These are phyloP conservation scores for Mimumesa dahlbomi DNA, from an alignment of 2,888 invertebrate species.

Conservation along the genomic window DNA sequence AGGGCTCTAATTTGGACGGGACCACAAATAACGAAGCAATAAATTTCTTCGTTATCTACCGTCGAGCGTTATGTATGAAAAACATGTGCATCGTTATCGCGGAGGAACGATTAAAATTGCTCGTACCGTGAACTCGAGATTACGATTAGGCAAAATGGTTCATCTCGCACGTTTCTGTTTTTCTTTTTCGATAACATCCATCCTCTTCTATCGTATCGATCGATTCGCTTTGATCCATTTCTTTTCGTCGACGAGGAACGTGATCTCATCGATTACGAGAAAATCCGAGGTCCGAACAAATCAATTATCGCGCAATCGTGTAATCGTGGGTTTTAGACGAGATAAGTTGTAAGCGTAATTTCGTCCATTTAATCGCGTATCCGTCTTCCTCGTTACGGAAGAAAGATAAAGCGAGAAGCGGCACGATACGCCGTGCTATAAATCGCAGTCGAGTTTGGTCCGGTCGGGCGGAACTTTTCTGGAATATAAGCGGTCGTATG, in stretches of 20 bases:
- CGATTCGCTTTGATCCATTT: neutral
- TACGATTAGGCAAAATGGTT: constrained; percentile 11
- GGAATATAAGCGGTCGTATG: too few relatives aligned
- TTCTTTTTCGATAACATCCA: constrained; percentile 5
- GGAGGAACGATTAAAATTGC: constrained; percentile 2
- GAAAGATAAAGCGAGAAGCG: too few relatives aligned
- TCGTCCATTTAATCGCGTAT: too few relatives aligned
- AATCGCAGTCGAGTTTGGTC: too few relatives aligned
- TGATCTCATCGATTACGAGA: neutral
- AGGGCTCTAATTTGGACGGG: neutral
- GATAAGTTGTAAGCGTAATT: neutral
- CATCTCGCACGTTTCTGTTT: neutral
- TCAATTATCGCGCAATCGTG: constrained; percentile 4
- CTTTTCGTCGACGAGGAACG: neutral
- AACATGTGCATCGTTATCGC: constrained; percentile 6
- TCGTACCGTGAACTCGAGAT: constrained; percentile 11
- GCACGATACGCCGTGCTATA: too few relatives aligned
- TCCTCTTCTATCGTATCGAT: neutral
- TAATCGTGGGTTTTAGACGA: constrained; percentile 3
- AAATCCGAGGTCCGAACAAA: neutral
- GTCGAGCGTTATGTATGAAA: constrained; percentile 14
- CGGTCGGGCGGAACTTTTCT: too few relatives aligned
- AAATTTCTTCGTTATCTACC: constrained; percentile 34
- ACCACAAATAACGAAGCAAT: constrained; percentile 14
- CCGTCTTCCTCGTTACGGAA: too few relatives aligned